A percentile compares a stretch with the other conserved stretches of the same genome.
phyloP scores from a whole-genome alignment of 2,113 vertebrate genomes.

The Scomber japonicus region DNA sequence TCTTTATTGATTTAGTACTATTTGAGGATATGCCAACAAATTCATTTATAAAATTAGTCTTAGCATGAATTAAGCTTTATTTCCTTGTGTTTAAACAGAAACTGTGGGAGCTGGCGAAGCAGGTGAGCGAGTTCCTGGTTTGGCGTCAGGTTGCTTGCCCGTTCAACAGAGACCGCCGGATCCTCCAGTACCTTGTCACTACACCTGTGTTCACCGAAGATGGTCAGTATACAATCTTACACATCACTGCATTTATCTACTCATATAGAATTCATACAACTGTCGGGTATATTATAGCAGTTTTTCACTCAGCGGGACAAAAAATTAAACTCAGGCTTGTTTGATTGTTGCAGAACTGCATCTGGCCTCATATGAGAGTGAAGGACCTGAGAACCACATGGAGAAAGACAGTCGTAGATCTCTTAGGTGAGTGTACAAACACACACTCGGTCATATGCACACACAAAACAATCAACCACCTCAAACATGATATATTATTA shows the following conservation, averaged over 20 bases:
- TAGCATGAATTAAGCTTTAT: neutral
- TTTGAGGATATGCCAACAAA: neutral
- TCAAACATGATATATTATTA: neutral
- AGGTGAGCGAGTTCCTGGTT: constrained; percentile 95
- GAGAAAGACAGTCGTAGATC: constrained; percentile 97
- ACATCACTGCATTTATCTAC: neutral
- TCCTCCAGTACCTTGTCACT: constrained; percentile 93
- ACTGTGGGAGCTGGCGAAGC: constrained; percentile 97
- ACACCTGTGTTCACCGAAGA: constrained; percentile 94
- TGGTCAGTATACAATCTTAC: constrained; percentile 76
- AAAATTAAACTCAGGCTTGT: constrained; percentile 20
- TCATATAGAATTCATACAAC: neutral
- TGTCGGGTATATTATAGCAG: neutral
- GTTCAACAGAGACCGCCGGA: constrained; percentile 92
- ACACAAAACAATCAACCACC: neutral
- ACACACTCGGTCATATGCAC: neutral
- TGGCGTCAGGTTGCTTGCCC: constrained; percentile 98
- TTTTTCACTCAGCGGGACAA: neutral
- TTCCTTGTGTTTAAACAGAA: constrained; percentile 84
- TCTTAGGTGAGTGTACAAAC: constrained; percentile 87
- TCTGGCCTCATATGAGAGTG: constrained; percentile 95
- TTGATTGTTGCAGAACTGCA: constrained; percentile 89
- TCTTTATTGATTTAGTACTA: neutral
- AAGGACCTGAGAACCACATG: constrained; percentile 95
- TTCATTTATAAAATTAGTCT: neutral